Base-by-base conservation (phyloP, 2,888 invertebrate species). In the Orthosia incerta region DNA sequence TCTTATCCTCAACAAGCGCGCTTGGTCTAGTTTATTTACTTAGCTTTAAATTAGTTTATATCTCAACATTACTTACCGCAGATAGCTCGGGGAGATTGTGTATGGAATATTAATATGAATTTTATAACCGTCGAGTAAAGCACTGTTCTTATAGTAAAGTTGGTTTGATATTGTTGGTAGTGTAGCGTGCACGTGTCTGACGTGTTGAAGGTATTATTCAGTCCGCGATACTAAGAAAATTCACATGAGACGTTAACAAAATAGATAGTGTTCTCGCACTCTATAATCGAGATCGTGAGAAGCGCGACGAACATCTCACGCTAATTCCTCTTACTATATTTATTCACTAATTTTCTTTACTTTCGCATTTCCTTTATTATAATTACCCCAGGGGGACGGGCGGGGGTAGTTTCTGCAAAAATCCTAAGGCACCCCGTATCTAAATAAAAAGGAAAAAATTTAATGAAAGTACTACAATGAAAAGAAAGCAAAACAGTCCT, bases 401-500 rank as follows among this genome's bases (percentile, higher is more conserved):
- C 18, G 20, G 53, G 70, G n/a, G n/a, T n/a, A n/a, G n/a, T n/a
- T n/a, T n/a, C n/a, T n/a, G n/a, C 11, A 57, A 65, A 75, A 80
- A 74, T 74, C 60, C 68, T 74, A 70, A 59, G 46, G 23, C n/a
- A 16, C 20, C 48, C 46, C 20, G 45, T 55, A 55, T 57, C 61
- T 73, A 77, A 79, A 79, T 71, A 46, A 85, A 79, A 79, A 72
- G 55, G 71, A 67, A 55, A 82, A 83, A 79, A 75, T 87, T 83
- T 85, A 85, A 86, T 87, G 82, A 83, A 89, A 88, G 65, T 84
- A 84, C 68, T 74, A 72, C 80, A 79, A 80, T 81, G 77, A 88
- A 88, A 86, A 85, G 81, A 82, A 87, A 88, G 82, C 81, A 82
- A 85, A 85, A 81, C 83, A 83, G 76, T 80, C 79, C 70, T 80